Percentiles rank a stretch among this genome's conserved stretches.
These are phyloP conservation scores for Lasioglossum figueresi DNA, from an alignment of 2,888 invertebrate genomes.

Conservation along the genomic window DNA sequence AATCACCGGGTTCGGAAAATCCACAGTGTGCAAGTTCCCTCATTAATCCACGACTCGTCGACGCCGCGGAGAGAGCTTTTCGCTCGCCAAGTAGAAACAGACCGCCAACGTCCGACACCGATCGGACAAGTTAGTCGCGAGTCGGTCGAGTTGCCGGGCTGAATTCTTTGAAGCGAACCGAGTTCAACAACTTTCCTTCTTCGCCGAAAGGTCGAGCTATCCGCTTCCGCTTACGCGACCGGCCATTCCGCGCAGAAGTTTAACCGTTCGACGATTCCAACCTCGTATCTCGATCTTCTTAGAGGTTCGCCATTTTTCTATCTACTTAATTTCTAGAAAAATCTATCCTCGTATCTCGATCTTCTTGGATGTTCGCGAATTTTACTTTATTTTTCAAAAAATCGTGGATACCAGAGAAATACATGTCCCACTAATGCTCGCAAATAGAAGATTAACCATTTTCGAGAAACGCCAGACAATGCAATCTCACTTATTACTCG, in stretches of 20 bases:
- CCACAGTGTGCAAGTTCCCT: conserved; percentile 9
- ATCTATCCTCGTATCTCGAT: background rate
- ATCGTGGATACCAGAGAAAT: too few species aligned
- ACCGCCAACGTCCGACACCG: background rate
- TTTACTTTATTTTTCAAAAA: background rate
- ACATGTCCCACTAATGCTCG: too few species aligned
- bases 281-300: background rate
- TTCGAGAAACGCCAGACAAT: background rate
- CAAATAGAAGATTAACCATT: background rate
- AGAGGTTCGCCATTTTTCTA: background rate
- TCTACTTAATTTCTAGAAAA: background rate
- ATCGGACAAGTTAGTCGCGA: conserved; percentile 28
- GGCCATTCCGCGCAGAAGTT: conserved; percentile 24
- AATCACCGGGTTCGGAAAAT: conserved; percentile 1
- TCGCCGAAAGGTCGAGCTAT: background rate
- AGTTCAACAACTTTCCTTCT: conserved; percentile 15
- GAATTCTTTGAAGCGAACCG: conserved; percentile 1
- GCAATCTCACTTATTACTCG: background rate
- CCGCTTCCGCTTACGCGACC: conserved; percentile 9
- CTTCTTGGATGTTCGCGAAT: background rate
- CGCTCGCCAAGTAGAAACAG: conserved; percentile 12
- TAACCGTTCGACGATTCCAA: background rate
- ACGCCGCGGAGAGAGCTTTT: conserved; percentile 4
- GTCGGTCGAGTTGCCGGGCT: background rate
- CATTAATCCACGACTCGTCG: conserved; percentile 4